A percentile compares a stretch with the other conserved stretches of the same genome.
phyloP scores from a whole-genome alignment of 2,888 invertebrate species.

The Leptogaster cylindrica region DNA sequence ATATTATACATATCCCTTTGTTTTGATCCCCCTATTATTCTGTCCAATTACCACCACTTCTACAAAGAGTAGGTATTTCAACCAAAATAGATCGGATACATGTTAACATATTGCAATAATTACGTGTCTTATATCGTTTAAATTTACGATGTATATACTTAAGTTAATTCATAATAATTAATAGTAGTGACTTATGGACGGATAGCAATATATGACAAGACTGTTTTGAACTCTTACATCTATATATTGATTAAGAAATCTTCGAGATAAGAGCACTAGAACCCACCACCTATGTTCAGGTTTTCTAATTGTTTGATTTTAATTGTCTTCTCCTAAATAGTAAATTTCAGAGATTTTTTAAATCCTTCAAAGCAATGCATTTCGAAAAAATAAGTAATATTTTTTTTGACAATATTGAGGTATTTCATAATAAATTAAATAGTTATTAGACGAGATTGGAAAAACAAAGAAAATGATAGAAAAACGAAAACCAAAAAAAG shows the following conservation, averaged over 20 bases:
- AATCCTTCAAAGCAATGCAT: no score
- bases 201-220: slow-evolving; percentile 52
- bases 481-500: no score
- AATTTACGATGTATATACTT: slow-evolving; percentile 4
- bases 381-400: no score
- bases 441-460: no score
- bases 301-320: background rate
- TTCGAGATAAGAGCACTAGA: slow-evolving; percentile 9
- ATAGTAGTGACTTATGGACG: slow-evolving; percentile 46
- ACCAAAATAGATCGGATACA: no score
- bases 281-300: slow-evolving; percentile 28
- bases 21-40: slow-evolving; percentile 5
- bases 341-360: background rate
- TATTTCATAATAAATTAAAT: no score
- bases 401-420: no score
- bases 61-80: no score
- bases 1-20: no score
- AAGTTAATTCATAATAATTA: slow-evolving; percentile 47
- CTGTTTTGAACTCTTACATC: slow-evolving; percentile 42
- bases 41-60: background rate
- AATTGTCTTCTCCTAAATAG: background rate
- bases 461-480: no score
- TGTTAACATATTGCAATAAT: slow-evolving; percentile 2
- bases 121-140: slow-evolving; percentile 6
- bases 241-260: slow-evolving; percentile 1